Base-by-base conservation (phyloP, 2,888 invertebrate species). In the Tipula vernalis region DNA sequence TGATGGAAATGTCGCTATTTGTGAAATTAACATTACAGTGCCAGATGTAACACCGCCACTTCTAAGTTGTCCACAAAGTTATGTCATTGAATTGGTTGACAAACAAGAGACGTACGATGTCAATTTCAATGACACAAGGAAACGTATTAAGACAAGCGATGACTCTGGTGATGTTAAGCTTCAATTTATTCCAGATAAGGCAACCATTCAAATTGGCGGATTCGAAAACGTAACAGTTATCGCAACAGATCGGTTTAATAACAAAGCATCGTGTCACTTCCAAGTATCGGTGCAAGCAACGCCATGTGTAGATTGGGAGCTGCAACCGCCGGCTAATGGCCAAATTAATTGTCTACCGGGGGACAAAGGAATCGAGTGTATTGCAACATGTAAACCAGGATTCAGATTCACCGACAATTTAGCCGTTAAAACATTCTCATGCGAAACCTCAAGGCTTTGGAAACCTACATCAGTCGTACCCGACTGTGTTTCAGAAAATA, bases 1-100 rank as follows among this genome's bases (percentile, higher is more conserved):
- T 89, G 98, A 98, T 90, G 98, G 98, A 88, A 99, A 99, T 90
- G 98, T 98, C 13, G 99, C 98, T 13, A 98, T 98, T 90, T 99
- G 99, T 90, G 96, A 97, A 93, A 98, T 99, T 42, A 98, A 98
- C 89, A 97, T 99, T 42, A 97, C 98, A 0, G 98, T 98, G 10
- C 97, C 97, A 42, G 98, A 98, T 91, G 96, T 98, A 87, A 98
- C 97, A 0, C 98, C 98, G 86, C 98, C 98, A 6, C 94, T 95
- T 89, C 92, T 98, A 57, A 97, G 96, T 90, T 98, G 98, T 89
- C 98, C 98, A 0, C 97, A 98, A 91, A 98, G 98, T 90, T 98
- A 98, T 90, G 98, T 98, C 0, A 97, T 98, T 88, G 98, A 98
- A 91, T 92, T 98, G 87, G 96, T 97, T 0, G 98, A 98, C 88